Evolutionary conservation across 1,140 invertebrate genomes (phyloP).

Genomic region (Papilio polyxenes): DNA sequence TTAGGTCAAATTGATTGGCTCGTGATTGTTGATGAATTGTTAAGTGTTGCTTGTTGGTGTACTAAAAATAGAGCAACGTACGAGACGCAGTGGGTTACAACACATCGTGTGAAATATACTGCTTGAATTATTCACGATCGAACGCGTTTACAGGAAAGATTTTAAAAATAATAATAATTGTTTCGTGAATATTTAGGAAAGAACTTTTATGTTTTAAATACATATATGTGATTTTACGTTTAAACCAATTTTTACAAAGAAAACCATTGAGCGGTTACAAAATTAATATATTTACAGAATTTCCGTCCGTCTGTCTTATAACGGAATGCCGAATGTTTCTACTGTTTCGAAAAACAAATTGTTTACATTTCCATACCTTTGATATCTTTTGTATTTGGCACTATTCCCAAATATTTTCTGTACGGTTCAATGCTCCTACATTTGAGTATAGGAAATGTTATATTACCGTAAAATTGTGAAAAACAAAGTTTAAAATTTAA

Average conservation of each 20-base stretch:
- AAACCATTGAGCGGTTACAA: too few relatives aligned
- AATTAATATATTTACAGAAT: too few relatives aligned
- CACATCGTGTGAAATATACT: not conserved
- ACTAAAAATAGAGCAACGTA: slow-evolving; percentile 56
- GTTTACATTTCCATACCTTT: not conserved
- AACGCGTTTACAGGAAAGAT: too few relatives aligned
- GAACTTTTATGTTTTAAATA: too few relatives aligned
- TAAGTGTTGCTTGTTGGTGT: slow-evolving; percentile 47
- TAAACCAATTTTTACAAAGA: too few relatives aligned
- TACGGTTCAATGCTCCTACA: not conserved
- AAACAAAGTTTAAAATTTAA: not conserved
- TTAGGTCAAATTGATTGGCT: slow-evolving; percentile 74
- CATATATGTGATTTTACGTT: too few relatives aligned
- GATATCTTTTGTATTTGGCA: not conserved
- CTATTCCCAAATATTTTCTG: slow-evolving; percentile 10
- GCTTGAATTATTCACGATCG: slow-evolving; percentile 13
- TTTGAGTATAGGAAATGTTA: not conserved
- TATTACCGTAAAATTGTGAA: not conserved
- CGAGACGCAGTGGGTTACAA: slow-evolving; percentile 33
- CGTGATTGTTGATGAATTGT: slow-evolving; percentile 55
- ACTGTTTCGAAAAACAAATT: not conserved
- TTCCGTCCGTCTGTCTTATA: not conserved
- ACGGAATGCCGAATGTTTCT: not conserved
- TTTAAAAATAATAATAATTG: not conserved
- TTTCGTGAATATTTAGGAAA: too few relatives aligned